Evolutionary conservation across 1,140 invertebrate species (phyloP).

Genomic region (Nasonia longicornis): DNA sequence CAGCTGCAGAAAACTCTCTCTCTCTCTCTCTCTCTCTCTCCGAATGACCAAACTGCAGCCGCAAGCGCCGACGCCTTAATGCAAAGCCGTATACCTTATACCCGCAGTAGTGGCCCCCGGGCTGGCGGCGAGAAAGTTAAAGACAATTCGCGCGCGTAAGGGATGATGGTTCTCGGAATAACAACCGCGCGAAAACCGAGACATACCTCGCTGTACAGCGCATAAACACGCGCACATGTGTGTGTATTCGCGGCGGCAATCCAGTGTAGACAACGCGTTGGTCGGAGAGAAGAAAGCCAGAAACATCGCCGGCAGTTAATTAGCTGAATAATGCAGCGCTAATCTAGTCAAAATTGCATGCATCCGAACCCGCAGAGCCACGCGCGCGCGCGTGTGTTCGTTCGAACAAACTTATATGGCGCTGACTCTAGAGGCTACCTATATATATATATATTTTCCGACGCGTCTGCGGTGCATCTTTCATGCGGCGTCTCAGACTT

Average conservation of each 20-base stretch:
- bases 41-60: not conserved
- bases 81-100: not conserved
- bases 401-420: constrained; percentile 53
- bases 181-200: not conserved
- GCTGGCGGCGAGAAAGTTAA: constrained; percentile 22
- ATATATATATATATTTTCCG: constrained; percentile 15
- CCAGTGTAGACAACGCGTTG: not conserved
- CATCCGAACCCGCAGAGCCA: constrained; percentile 50
- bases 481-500: constrained; percentile 17
- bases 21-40: not conserved
- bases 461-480: constrained; percentile 27
- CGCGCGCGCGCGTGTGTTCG: constrained; percentile 48
- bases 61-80: too few relatives aligned
- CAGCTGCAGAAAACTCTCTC: not conserved
- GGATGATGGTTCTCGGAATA: not conserved
- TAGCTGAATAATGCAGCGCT: constrained; percentile 67
- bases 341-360: constrained; percentile 67
- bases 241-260: constrained; percentile 16
- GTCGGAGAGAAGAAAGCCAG: not conserved
- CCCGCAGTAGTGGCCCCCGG: too few relatives aligned
- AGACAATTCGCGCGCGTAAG: constrained; percentile 29
- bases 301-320: constrained; percentile 60
- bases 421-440: not conserved
- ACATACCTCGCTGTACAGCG: not conserved
- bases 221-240: not conserved